Conservation (phyloP, 2,888 invertebrate genomes). For the Homarus gammarus region DNA sequence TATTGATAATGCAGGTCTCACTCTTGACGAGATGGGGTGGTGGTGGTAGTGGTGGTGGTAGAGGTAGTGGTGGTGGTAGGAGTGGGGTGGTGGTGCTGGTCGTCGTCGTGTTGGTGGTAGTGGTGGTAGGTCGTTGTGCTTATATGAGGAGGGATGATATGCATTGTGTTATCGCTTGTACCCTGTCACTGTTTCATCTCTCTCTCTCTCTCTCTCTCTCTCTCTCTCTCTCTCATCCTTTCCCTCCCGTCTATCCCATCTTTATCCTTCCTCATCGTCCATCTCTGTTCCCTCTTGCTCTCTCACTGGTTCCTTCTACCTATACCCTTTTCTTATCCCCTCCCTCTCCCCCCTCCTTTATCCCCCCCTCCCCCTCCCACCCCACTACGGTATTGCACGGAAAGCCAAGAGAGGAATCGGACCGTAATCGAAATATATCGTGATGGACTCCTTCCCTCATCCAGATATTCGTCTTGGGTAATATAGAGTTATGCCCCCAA, state of each 20-base stretch:
- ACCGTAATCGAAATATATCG: not conserved
- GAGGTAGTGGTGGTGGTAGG: not conserved
- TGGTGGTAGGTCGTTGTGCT: no score
- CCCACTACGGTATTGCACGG: not conserved
- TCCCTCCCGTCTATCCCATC: no score
- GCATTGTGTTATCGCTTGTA: no score
- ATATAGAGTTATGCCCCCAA: constrained; percentile 4
- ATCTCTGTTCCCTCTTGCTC: no score
- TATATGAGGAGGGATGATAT: no score
- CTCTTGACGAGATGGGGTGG: no score
- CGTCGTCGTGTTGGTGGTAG: no score
- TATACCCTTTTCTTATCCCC: constrained; percentile 37
- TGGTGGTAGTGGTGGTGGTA: not conserved
- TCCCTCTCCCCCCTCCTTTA: constrained; percentile 12
- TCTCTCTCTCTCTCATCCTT: no score
- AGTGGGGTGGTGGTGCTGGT: no score
- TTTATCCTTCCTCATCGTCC: no score
- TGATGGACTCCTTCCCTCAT: not conserved
- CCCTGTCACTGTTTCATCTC: no score
- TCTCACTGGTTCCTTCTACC: constrained; percentile 25
- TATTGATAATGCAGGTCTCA: not conserved
- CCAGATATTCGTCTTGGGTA: not conserved
- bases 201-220: constrained; percentile 34
- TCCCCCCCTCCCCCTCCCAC: not conserved
- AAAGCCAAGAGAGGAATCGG: not conserved